Conservation (phyloP, 2,113 vertebrate species). For the Chloroceryle aenea region DNA sequence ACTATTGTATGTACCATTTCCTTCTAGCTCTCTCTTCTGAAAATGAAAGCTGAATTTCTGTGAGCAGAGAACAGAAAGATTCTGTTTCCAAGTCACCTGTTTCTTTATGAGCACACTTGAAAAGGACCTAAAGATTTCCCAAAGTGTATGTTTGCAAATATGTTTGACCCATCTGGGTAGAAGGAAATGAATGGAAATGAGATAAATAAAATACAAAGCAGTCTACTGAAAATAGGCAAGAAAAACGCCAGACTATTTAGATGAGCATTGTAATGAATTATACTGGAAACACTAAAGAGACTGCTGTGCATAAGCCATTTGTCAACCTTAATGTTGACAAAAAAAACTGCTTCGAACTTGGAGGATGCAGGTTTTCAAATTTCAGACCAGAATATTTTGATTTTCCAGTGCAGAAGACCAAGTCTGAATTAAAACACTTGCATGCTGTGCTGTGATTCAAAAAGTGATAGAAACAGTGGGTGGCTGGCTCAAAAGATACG, state of each 20-base stretch:
- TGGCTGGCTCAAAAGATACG: background rate
- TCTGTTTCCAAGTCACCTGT: background rate
- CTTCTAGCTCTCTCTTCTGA: background rate
- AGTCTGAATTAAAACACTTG: background rate
- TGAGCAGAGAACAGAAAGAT: background rate
- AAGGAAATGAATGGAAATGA: background rate
- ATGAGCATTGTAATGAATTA: background rate
- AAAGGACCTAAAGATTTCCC: background rate
- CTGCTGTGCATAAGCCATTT: background rate
- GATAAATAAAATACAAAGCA: background rate
- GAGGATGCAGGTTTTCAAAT: background rate
- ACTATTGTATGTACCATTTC: background rate
- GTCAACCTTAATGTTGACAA: background rate
- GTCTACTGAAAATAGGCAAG: background rate
- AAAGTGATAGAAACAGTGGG: background rate
- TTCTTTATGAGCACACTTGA: background rate
- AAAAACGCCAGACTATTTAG: background rate
- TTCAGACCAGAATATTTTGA: background rate
- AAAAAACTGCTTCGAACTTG: background rate
- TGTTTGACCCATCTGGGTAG: background rate
- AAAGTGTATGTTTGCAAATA: background rate
- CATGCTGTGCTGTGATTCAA: constrained; percentile 43
- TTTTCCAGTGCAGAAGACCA: background rate
- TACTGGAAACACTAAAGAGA: background rate
- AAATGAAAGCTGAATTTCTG: background rate